A percentile compares a stretch with the other conserved stretches of the same genome.
Evolutionary conservation across 2,113 vertebrate species (phyloP).

Genomic region (Odocoileus hemionus): DNA sequence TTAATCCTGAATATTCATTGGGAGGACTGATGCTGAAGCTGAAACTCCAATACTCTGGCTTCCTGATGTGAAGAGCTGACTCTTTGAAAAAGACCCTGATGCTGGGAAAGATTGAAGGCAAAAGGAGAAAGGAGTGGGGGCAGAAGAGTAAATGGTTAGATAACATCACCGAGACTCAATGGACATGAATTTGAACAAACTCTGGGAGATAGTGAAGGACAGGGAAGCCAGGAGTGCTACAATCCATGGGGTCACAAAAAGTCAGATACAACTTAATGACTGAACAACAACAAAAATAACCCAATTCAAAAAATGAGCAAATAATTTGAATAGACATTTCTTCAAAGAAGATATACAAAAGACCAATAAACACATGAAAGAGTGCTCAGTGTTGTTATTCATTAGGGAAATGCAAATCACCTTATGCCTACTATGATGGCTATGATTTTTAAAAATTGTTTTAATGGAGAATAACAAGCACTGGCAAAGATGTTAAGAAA

Average conservation of each 20-base stretch:
- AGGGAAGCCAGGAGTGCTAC: not conserved
- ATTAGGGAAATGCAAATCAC: not conserved
- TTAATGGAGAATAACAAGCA: not conserved
- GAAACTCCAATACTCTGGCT: not conserved
- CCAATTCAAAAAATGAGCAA: not conserved
- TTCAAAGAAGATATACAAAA: not conserved
- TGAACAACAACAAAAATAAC: not conserved
- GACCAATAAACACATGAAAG: not conserved
- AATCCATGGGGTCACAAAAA: not conserved
- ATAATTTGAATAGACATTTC: not conserved
- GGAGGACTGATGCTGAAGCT: not conserved
- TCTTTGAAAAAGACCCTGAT: not conserved
- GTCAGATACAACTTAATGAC: not conserved
- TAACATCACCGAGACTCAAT: not conserved
- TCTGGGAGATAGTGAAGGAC: not conserved
- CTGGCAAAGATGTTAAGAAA: not conserved
- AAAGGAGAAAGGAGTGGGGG: not conserved
- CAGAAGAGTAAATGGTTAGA: not conserved
- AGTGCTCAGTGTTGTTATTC: not conserved
- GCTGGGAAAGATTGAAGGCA: not conserved
- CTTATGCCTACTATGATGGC: not conserved
- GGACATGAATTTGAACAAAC: not conserved
- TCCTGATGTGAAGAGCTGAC: not conserved
- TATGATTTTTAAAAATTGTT: not conserved
- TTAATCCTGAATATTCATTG: not conserved